These are phyloP conservation scores for Drosophila paulistorum DNA, from an alignment of 1,140 invertebrate genomes.

Conservation along the genomic window DNA sequence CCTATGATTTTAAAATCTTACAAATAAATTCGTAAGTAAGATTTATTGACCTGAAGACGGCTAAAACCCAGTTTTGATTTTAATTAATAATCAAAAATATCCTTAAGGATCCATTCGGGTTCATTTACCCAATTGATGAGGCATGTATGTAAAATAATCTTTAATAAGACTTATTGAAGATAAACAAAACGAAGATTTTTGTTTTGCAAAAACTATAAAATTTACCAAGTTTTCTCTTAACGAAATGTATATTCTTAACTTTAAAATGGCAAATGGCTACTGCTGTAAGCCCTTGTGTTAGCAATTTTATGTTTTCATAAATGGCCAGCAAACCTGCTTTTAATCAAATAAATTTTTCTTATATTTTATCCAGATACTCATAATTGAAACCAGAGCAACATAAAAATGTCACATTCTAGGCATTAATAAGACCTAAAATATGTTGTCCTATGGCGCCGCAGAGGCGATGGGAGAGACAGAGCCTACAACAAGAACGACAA, in stretches of 20 bases:
- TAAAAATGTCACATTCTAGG: slow-evolving; percentile 39
- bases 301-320: not conserved
- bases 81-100: too few species aligned
- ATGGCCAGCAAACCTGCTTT: slow-evolving; percentile 1
- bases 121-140: too few species aligned
- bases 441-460: slow-evolving; percentile 5
- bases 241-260: not conserved
- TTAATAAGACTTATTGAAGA: too few species aligned
- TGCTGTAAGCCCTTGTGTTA: not conserved
- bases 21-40: too few species aligned
- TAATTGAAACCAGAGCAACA: slow-evolving; percentile 50
- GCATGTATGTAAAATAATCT: too few species aligned
- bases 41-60: too few species aligned
- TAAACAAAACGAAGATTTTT: too few species aligned
- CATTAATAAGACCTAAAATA: slow-evolving; percentile 52
- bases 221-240: too few species aligned
- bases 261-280: not conserved
- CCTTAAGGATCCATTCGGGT: too few species aligned
- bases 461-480: not conserved
- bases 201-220: too few species aligned
- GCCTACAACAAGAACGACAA: slow-evolving; percentile 10
- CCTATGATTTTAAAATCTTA: too few species aligned
- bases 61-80: too few species aligned
- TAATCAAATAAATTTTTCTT: slow-evolving; percentile 16
- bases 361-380: slow-evolving; percentile 18